Evolutionary conservation across 2,113 vertebrate genomes (phyloP), one percentile per base, ranked within the genome.

Genomic region (Dicerorhinus sumatrensis): DNA sequence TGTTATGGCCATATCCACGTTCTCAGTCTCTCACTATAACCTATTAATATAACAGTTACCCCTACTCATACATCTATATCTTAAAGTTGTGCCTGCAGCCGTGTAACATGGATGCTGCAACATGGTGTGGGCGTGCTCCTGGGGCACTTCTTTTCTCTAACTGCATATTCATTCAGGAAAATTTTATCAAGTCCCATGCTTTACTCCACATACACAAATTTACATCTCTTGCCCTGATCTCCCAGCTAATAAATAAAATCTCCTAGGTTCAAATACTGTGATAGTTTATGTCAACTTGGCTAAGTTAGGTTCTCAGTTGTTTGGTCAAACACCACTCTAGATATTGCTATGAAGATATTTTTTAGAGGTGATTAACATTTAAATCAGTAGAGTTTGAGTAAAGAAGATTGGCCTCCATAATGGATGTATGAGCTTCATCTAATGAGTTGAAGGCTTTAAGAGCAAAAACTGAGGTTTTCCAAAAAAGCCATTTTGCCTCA

Each of bases 1-100:
- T 42, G 1, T 65, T 36, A 73, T 20, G 17, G 2, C 2, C 0
- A 69, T 62, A 62, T 23, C 2, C 5, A n/a, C 5, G 1, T 20
- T 89, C 70, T 83, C 16, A 63, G 7, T 72, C 39, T 84, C 6
- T 8, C 79, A 29, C 8, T 75, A 9, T 31, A 54, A 39, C 1
- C 10, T 88, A 11, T 60, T 70, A 60, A 60, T 83, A 13, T 8
- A 86, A 21, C 1, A 46, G 5, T 81, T 21, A 69, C 1, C 6
- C 0, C 5, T 51, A 18, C 17, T 82, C 39, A 46, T 2, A 67
- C 1, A 27, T 67, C 11, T 83, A 1, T 75, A 73, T 42, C 23
- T 65, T 36, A 58, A 46, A 83, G 51, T 46, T 14, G 0, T 31
- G 0, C 31, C 13, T 94, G 5, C 8, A 88, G 3, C 16, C 25